Percentiles rank a stretch among this genome's conserved stretches.
phyloP scores from a whole-genome alignment of 2,113 vertebrate species.

The Phycodurus eques region DNA sequence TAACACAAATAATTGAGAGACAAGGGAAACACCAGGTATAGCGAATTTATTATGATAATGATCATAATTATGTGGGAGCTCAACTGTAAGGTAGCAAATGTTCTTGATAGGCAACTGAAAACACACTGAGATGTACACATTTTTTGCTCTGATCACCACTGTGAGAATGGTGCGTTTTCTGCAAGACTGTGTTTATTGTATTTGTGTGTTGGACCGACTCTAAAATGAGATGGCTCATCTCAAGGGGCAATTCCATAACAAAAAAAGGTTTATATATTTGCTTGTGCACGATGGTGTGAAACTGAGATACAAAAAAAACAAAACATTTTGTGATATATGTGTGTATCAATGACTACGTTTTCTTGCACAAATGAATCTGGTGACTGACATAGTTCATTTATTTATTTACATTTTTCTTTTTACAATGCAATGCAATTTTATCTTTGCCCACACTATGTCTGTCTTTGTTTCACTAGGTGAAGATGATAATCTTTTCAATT shows the following conservation, averaged over 20 bases:
- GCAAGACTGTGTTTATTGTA: slow-evolving; percentile 7
- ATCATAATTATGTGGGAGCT: background rate
- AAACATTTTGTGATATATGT: background rate
- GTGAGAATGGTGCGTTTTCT: slow-evolving; percentile 42
- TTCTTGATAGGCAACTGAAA: background rate
- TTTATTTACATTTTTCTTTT: too few relatives aligned
- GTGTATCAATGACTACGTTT: background rate
- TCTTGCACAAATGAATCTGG: too few relatives aligned
- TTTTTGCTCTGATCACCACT: background rate
- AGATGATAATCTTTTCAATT: too few relatives aligned
- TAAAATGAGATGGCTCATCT: too few relatives aligned
- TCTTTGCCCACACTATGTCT: too few relatives aligned
- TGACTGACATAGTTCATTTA: too few relatives aligned
- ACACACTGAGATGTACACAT: background rate
- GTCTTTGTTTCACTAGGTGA: too few relatives aligned
- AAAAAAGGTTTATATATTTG: background rate
- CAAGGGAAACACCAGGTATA: background rate
- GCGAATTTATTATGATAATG: background rate
- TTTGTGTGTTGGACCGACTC: too few relatives aligned
- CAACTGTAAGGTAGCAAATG: background rate
- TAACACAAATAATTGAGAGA: background rate
- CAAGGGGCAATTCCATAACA: too few relatives aligned
- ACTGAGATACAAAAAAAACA: slow-evolving; percentile 12
- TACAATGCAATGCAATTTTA: too few relatives aligned
- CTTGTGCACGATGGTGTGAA: slow-evolving; percentile 35